Evolutionary conservation across 2,888 invertebrate genomes (phyloP), one percentile per base, ranked within the genome.

Genomic region (Sesia apiformis): DNA sequence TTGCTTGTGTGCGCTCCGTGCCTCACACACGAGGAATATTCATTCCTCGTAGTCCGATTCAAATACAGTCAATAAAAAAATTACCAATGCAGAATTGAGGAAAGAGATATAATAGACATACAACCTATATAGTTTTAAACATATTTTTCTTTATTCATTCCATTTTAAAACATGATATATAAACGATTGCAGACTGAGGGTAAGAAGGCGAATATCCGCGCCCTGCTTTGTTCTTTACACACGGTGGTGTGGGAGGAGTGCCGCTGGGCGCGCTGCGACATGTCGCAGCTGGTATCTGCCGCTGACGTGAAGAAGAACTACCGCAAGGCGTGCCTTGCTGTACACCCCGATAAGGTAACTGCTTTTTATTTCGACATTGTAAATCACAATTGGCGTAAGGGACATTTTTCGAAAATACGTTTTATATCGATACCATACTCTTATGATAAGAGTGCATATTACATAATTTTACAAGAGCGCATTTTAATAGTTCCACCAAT

Each of bases 221-320:
- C 99, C 0, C 85, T 99, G 39, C 84, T 99, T 39, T 98, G 98
- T 74, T 97, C 98, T 0, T 91, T 99, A 74, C 97, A 98, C 77
- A 94, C 95, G 0, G 95, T 99, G 52, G 89, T 98, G 55, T 99
- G 98, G 98, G 94, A 93, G 52, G 98, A 96, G 53, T 95, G 95
- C 40, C 95, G 96, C 67, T 99, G 99, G 99, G 92, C 93, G 60
- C 95, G 95, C 66, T 95, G 95, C 70, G 96, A 97, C 74, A 99
- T 99, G 98, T 94, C 97, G 71, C 96, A 98, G 64, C 91, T 99
- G 49, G 96, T 99, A 39, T 92, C 96, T 0, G 91, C 97, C 3
- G 93, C 94, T 0, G 97, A 99, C 84, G 98, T 99, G 55, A 99
- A 99, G 83, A 97, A 98, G 73, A 93, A 95, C 65, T 99, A 99